Conservation (phyloP, 2,888 invertebrate genomes). For the Vannuccia rotundouncinata region DNA sequence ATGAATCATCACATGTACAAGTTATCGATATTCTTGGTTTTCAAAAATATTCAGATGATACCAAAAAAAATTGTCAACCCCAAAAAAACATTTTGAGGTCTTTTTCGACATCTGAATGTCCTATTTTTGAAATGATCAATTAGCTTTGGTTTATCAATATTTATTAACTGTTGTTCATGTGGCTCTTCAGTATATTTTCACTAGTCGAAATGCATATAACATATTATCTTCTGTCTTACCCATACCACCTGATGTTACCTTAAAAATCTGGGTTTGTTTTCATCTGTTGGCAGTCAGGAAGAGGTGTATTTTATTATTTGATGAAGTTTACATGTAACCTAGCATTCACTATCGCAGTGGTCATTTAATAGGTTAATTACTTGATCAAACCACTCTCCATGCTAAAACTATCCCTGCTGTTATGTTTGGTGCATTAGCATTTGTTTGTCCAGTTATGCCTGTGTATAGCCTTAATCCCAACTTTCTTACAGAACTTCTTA, state of each 20-base stretch:
- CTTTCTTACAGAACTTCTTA: too few species aligned
- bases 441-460: too few species aligned
- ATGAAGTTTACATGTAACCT: slow-evolving; percentile 6
- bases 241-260: not conserved
- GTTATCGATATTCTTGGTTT: too few species aligned
- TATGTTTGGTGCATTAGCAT: slow-evolving; percentile 8
- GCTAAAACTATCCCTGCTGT: slow-evolving; percentile 4
- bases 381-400: not conserved
- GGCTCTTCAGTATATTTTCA: not conserved
- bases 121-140: too few species aligned
- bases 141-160: too few species aligned
- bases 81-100: too few species aligned
- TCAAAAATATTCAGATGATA: too few species aligned
- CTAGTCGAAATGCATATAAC: not conserved
- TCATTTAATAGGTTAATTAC: slow-evolving; percentile 15
- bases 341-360: not conserved
- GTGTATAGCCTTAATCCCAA: too few species aligned
- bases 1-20: too few species aligned
- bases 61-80: too few species aligned
- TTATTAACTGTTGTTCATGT: not conserved
- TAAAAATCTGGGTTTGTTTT: not conserved
- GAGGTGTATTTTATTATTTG: not conserved
- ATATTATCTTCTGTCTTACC: not conserved
- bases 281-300: not conserved
- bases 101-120: too few species aligned